A percentile compares a stretch with the other conserved stretches of the same genome.
Conservation (phyloP, 2,113 vertebrate genomes). For the Antechinus stuartii region DNA sequence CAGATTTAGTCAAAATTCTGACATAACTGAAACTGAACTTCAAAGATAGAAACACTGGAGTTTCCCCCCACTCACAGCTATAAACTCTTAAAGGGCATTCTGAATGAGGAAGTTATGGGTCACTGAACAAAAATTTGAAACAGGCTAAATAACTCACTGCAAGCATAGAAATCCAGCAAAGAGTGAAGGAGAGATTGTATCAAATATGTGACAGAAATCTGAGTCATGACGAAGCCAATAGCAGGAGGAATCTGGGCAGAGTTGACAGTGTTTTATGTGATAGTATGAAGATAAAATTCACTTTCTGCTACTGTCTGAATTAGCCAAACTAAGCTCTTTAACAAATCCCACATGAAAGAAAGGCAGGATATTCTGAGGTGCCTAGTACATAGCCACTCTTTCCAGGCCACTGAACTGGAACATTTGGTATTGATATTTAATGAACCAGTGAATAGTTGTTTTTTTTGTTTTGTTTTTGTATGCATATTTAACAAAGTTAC, state of each 20-base stretch:
- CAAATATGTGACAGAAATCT: conserved; percentile 4
- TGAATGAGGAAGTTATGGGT: not conserved
- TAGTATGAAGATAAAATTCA: not conserved
- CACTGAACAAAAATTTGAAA: not conserved
- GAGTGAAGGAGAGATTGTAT: conserved; percentile 7
- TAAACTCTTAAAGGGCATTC: not conserved
- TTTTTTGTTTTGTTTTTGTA: not conserved
- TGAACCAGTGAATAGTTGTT: not conserved
- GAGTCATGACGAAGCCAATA: conserved; percentile 9
- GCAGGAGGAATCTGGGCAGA: conserved; percentile 38
- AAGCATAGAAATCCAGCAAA: not conserved
- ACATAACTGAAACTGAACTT: not conserved
- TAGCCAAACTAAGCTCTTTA: not conserved
- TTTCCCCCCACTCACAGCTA: conserved; percentile 2
- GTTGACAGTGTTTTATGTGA: not conserved
- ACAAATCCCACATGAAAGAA: not conserved
- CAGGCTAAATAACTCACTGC: not conserved
- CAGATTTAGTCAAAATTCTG: not conserved
- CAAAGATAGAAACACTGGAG: not conserved
- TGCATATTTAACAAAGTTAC: not conserved
- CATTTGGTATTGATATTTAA: not conserved
- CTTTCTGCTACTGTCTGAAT: not conserved
- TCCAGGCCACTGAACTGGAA: not conserved
- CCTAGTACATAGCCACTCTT: not conserved
- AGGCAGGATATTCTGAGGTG: not conserved